These are phyloP conservation scores for Oncorhynchus mykiss DNA, from an alignment of 2,113 vertebrate species.

Conservation along the genomic window DNA sequence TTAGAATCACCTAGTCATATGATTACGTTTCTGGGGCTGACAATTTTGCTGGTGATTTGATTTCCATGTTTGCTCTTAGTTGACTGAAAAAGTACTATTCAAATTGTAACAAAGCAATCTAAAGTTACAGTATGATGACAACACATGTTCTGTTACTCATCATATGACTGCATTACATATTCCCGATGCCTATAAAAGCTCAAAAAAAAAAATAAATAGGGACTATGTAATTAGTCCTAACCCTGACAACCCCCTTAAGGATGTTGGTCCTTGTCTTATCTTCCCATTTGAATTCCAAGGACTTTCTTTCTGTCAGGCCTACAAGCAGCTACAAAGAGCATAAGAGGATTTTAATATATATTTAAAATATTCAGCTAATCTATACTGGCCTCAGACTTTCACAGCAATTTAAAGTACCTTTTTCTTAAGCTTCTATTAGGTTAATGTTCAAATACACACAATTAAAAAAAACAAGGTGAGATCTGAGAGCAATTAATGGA, in stretches of 20 bases:
- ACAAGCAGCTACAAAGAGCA: slow-evolving; percentile 14
- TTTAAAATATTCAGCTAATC: slow-evolving; percentile 20
- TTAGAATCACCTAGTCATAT: slow-evolving; percentile 14
- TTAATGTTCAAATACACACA: slow-evolving; percentile 12
- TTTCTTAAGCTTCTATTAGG: slow-evolving; percentile 27
- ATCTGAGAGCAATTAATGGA: slow-evolving; percentile 23
- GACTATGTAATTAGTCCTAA: slow-evolving; percentile 26
- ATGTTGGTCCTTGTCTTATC: slow-evolving; percentile 22
- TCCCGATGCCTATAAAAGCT: slow-evolving; percentile 29
- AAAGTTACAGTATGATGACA: not conserved
- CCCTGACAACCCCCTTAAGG: slow-evolving; percentile 9
- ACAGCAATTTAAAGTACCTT: slow-evolving; percentile 20
- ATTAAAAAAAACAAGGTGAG: not conserved
- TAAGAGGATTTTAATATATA: slow-evolving; percentile 23
- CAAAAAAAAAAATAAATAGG: slow-evolving; percentile 11
- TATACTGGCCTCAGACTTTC: slow-evolving; percentile 18
- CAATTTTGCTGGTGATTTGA: not conserved
- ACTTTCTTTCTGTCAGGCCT: slow-evolving; percentile 1
- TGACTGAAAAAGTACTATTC: too few species aligned
- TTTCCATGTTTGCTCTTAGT: not conserved
- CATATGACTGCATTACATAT: not conserved
- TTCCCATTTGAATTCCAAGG: slow-evolving; percentile 22
- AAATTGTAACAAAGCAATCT: not conserved
- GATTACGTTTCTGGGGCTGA: slow-evolving; percentile 15
- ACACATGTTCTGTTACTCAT: not conserved